These are phyloP conservation scores for Ceratotherium simum DNA, from an alignment of 2,113 vertebrate genomes.

Conservation along the genomic window DNA sequence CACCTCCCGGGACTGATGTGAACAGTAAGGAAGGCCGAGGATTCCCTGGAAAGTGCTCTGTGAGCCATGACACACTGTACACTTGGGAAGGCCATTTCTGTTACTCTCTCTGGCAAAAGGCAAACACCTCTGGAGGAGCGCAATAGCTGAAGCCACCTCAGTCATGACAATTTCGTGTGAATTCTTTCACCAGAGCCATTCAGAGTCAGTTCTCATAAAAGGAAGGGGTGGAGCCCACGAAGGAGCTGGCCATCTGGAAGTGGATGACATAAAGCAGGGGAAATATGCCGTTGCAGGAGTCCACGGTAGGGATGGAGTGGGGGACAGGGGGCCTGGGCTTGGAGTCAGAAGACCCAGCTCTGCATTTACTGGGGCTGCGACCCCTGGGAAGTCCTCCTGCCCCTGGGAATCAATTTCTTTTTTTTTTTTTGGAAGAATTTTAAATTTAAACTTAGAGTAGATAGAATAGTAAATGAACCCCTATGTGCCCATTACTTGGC, in stretches of 20 bases:
- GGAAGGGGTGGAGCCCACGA: not conserved
- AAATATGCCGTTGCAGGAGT: rapidly evolving
- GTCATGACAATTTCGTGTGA: not conserved
- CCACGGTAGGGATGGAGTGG: rapidly evolving
- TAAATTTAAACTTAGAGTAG: not conserved
- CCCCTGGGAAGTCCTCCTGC: not conserved
- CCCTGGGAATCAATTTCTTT: not conserved
- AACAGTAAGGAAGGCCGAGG: not conserved
- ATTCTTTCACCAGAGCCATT: not conserved
- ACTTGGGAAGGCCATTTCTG: not conserved
- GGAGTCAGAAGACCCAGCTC: not conserved
- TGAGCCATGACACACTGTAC: rapidly evolving
- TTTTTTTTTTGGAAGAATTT: not conserved
- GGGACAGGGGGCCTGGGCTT: not conserved
- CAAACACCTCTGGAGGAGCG: not conserved
- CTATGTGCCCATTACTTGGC: not conserved
- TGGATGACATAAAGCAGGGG: no score
- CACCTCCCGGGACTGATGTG: not conserved
- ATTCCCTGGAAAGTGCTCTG: not conserved
- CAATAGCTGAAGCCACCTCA: rapidly evolving
- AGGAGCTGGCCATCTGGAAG: not conserved
- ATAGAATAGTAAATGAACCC: not conserved
- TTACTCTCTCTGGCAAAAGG: not conserved
- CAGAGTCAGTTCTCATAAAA: not conserved
- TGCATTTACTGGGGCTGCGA: not conserved